Percentiles rank a stretch among this genome's conserved stretches.
Conservation (phyloP, 2,888 invertebrate species). For the Orgyia antiqua region DNA sequence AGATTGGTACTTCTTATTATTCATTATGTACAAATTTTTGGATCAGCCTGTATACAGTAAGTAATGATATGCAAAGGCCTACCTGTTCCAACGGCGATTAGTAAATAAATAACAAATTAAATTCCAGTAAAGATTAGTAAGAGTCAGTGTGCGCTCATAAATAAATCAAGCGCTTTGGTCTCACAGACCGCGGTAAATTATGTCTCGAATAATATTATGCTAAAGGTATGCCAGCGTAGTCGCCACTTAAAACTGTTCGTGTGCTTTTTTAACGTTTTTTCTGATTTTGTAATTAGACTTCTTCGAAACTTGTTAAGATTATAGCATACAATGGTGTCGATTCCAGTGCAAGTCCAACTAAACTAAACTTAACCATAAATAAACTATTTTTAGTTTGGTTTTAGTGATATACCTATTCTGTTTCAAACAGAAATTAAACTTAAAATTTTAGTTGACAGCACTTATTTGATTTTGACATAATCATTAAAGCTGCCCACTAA, state of each 20-base stretch:
- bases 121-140: slow-evolving; percentile 71
- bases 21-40: too few relatives aligned
- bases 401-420: too few relatives aligned
- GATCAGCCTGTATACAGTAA: too few relatives aligned
- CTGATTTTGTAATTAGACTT: slow-evolving; percentile 32
- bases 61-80: too few relatives aligned
- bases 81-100: slow-evolving; percentile 50
- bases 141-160: slow-evolving; percentile 60
- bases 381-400: too few relatives aligned
- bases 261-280: slow-evolving; percentile 23
- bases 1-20: too few relatives aligned
- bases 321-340: slow-evolving; percentile 6
- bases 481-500: too few relatives aligned
- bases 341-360: too few relatives aligned
- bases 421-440: too few relatives aligned
- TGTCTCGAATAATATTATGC: slow-evolving; percentile 72
- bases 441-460: too few relatives aligned
- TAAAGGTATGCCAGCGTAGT: slow-evolving; percentile 41
- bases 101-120: slow-evolving; percentile 73
- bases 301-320: slow-evolving; percentile 10
- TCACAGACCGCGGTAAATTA: slow-evolving; percentile 58
- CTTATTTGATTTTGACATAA: too few relatives aligned
- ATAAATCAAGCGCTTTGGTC: slow-evolving; percentile 66
- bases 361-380: too few relatives aligned
- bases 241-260: slow-evolving; percentile 27